Conservation (phyloP, 1,140 invertebrate species). For the Alviniconcha marisindica region DNA sequence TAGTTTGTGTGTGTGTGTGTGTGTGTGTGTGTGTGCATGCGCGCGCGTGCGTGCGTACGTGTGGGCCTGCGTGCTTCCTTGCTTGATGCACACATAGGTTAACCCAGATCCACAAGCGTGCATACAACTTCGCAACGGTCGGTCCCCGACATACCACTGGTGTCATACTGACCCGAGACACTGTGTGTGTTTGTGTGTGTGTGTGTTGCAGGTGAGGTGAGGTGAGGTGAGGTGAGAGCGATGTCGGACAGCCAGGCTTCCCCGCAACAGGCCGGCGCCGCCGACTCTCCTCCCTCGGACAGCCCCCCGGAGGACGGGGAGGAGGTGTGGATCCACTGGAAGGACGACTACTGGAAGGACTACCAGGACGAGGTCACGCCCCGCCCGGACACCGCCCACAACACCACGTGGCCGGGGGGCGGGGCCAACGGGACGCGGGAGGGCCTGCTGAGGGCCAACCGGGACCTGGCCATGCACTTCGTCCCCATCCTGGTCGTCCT, state of each 20-base stretch:
- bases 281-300: background rate
- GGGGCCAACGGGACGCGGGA: background rate
- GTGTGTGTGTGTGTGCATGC: too few relatives aligned
- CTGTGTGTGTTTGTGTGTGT: background rate
- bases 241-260: background rate
- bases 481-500: conserved; percentile 22
- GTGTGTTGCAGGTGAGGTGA: background rate
- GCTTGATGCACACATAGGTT: too few relatives aligned
- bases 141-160: too few relatives aligned
- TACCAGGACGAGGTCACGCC: background rate
- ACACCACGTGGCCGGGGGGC: background rate
- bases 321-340: background rate
- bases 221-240: background rate
- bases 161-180: too few relatives aligned
- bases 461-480: background rate
- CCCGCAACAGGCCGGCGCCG: background rate
- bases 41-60: too few relatives aligned
- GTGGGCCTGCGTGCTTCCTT: too few relatives aligned
- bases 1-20: too few relatives aligned
- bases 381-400: background rate
- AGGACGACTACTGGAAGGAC: background rate
- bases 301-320: background rate
- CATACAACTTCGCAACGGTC: too few relatives aligned
- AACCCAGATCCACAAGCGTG: too few relatives aligned
- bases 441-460: conserved; percentile 7